Base-by-base conservation (phyloP, 1,140 invertebrate genomes). In the Sinonovacula constricta region DNA sequence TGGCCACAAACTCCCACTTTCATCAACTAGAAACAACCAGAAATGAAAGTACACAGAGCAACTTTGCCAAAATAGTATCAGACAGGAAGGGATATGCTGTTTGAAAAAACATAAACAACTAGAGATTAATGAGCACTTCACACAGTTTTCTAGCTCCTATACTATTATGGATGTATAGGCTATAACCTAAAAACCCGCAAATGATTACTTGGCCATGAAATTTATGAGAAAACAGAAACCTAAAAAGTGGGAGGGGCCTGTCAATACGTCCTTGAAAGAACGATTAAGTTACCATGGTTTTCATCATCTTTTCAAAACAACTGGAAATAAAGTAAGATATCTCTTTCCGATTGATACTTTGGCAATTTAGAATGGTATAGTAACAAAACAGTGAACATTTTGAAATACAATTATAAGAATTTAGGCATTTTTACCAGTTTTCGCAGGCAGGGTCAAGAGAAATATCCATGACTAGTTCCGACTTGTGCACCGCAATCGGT, bases 191-290 rank as follows among this genome's bases (percentile, higher is more conserved):
- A n/a, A n/a, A n/a, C n/a, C n/a, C n/a, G n/a, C n/a, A n/a, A n/a
- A n/a, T n/a, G n/a, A n/a, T n/a, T n/a, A n/a, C n/a, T n/a, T n/a
- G n/a, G n/a, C n/a, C n/a, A n/a, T n/a, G n/a, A n/a, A n/a, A n/a
- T n/a, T n/a, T n/a, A n/a, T n/a, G n/a, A n/a, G n/a, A n/a, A n/a
- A n/a, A n/a, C n/a, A n/a, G n/a, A n/a, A n/a, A n/a, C n/a, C n/a
- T n/a, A n/a, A n/a, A n/a, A 39, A 66, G 72, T 75, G 72, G 72
- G 72, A 75, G 72, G 72, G 72, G 72, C 33, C 60, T 54, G 60
- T 53, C 60, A 63, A 75, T 66, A 49, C 7, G 72, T 70, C 68
- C 68, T 70, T 70, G 68, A 59, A 57, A 18, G 28, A 15, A 2
- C 31, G 26, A 59, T 59, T 59, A 26, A 56, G 5, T 15, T 24